Percentiles rank a stretch among this genome's conserved stretches.
These are phyloP conservation scores for Atopsyche davidsoni DNA, from an alignment of 1,140 invertebrate genomes.

Conservation along the genomic window DNA sequence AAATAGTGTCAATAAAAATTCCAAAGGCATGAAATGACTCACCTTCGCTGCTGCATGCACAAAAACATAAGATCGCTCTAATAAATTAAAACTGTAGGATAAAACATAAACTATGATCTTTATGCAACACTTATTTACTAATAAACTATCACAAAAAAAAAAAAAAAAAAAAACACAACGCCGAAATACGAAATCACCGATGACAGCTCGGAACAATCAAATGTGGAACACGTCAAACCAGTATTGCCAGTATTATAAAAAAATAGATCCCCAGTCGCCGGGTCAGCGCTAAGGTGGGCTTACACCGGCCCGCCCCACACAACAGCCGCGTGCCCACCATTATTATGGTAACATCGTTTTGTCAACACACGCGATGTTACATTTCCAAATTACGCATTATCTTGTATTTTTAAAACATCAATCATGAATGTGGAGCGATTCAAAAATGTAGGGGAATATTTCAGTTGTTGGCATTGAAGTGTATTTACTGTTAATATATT, in stretches of 20 bases:
- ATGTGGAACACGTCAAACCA: conserved; percentile 12
- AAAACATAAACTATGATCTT: too few relatives aligned
- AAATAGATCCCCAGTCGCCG: conserved; percentile 14
- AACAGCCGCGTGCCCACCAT: conserved; percentile 18
- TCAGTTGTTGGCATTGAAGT: too few relatives aligned
- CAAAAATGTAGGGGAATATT: too few relatives aligned
- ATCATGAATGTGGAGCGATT: conserved; percentile 20
- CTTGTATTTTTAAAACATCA: conserved; percentile 19
- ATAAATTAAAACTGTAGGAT: too few relatives aligned
- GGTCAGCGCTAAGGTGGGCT: conserved; percentile 7
- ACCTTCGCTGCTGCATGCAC: too few relatives aligned
- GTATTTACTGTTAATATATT: too few relatives aligned
- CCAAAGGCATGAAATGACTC: too few relatives aligned
- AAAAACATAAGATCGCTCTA: too few relatives aligned
- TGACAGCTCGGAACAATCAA: conserved; percentile 23
- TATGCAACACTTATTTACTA: too few relatives aligned
- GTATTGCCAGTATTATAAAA: conserved; percentile 15
- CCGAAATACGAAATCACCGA: conserved; percentile 6
- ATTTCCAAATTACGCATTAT: conserved; percentile 15
- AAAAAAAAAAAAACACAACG: background rate
- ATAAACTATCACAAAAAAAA: too few relatives aligned
- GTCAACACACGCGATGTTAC: conserved; percentile 11
- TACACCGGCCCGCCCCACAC: background rate
- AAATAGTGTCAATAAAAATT: too few relatives aligned
- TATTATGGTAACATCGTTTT: conserved; percentile 25